Conservation (phyloP, 2,888 invertebrate genomes). For the Troilus luridus region DNA sequence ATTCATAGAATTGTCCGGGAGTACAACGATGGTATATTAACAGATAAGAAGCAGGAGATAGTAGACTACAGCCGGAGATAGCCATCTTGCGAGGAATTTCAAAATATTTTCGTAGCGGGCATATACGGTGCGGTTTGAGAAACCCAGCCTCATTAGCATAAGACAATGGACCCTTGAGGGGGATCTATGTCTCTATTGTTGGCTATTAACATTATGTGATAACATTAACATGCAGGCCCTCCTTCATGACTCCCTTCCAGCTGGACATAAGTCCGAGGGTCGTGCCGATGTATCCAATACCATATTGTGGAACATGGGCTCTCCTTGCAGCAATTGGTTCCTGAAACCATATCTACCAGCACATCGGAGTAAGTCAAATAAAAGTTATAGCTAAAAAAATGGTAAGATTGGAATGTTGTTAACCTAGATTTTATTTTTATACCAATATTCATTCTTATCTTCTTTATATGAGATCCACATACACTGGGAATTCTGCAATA, state of each 20-base stretch:
- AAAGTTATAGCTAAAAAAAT: background rate
- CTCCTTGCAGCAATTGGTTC: background rate
- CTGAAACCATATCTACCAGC: background rate
- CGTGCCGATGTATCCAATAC: background rate
- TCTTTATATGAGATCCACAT: too few species aligned
- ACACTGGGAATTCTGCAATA: too few species aligned
- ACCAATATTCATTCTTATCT: too few species aligned
- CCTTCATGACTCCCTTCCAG: background rate
- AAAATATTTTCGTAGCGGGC: slow-evolving; percentile 42
- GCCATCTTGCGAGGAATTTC: slow-evolving; percentile 29
- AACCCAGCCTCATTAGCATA: slow-evolving; percentile 19
- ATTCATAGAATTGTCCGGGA: slow-evolving; percentile 40
- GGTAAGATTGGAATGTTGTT: background rate
- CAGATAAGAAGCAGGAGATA: slow-evolving; percentile 1
- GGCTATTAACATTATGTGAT: slow-evolving; percentile 48
- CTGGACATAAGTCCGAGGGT: background rate
- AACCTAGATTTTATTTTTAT: too few species aligned
- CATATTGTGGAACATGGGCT: background rate
- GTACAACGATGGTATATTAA: slow-evolving; percentile 24
- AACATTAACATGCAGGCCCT: slow-evolving; percentile 37
- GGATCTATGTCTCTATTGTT: slow-evolving; percentile 49
- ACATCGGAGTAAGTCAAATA: background rate
- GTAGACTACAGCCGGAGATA: slow-evolving; percentile 2
- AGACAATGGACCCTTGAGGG: slow-evolving; percentile 7
- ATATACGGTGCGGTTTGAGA: slow-evolving; percentile 5